phyloP scores from a whole-genome alignment of 2,113 vertebrate species.

The Paramisgurnus dabryanus region DNA sequence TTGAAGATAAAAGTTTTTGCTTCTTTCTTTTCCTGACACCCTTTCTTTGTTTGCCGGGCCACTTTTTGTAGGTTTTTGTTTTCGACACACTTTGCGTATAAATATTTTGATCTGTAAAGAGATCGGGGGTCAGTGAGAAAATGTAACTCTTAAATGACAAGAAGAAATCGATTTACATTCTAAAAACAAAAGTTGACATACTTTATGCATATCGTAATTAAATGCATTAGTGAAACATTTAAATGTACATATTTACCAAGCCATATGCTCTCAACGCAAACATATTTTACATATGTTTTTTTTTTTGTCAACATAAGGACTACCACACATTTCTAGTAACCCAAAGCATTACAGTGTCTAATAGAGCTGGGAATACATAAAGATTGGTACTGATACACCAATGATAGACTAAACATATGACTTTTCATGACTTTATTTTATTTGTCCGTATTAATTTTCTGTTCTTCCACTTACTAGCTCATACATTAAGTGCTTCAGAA shows the following conservation, averaged over 20 bases:
- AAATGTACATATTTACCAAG: not conserved
- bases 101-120: conserved; percentile 49
- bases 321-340: too few species aligned
- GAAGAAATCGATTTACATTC: not conserved
- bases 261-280: not conserved
- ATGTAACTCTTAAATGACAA: not conserved
- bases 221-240: too few species aligned
- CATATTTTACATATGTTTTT: too few species aligned
- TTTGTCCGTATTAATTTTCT: not conserved
- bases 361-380: not conserved
- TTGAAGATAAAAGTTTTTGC: conserved; percentile 69
- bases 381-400: not conserved
- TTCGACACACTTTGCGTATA: conserved; percentile 60
- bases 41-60: conserved; percentile 65
- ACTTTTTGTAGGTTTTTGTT: conserved; percentile 66
- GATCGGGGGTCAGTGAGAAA: not conserved
- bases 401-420: not conserved
- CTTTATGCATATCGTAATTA: not conserved
- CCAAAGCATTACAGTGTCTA: not conserved
- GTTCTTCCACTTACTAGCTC: not conserved
- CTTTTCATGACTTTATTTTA: not conserved
- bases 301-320: too few species aligned
- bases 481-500: too few species aligned
- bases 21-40: conserved; percentile 60
- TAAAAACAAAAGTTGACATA: not conserved